phyloP scores from a whole-genome alignment of 2,888 invertebrate species.

The Macrophya alboannulata region DNA sequence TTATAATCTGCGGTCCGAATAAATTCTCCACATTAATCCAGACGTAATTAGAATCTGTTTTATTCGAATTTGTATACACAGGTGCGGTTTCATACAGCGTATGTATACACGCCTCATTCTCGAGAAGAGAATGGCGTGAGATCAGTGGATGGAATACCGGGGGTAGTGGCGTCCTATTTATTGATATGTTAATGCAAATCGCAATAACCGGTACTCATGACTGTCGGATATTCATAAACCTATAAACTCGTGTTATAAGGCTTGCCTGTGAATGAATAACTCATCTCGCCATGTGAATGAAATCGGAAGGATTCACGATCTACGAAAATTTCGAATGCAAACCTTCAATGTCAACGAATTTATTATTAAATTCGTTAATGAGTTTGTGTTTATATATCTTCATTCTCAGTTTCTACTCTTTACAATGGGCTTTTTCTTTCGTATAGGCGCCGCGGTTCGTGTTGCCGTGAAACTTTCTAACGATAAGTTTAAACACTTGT shows the following conservation, averaged over 20 bases:
- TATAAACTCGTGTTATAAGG: neutral
- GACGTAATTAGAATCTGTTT: neutral
- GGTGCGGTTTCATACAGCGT: neutral
- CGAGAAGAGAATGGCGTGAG: constrained; percentile 29
- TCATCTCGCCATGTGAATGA: neutral
- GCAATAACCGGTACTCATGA: constrained; percentile 11
- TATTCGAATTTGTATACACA: neutral
- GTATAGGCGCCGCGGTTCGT: neutral
- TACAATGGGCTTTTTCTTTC: constrained; percentile 42
- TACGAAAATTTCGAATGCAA: neutral
- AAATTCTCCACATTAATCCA: neutral
- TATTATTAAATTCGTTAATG: constrained; percentile 13
- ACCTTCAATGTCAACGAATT: neutral
- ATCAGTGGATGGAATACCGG: constrained; percentile 31
- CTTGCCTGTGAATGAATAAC: neutral
- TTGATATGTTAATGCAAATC: constrained; percentile 26
- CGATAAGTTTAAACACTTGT: constrained; percentile 34
- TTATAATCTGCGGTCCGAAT: neutral
- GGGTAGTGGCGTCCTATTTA: constrained; percentile 13
- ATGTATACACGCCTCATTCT: neutral
- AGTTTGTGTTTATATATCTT: neutral
- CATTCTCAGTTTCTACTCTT: constrained; percentile 28
- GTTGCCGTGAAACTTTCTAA: constrained; percentile 41
- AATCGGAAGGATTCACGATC: neutral
- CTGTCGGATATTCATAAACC: constrained; percentile 1